Evolutionary conservation across 2,888 invertebrate genomes (phyloP), one percentile per base, ranked within the genome.

Genomic region (Dryobota labecula): DNA sequence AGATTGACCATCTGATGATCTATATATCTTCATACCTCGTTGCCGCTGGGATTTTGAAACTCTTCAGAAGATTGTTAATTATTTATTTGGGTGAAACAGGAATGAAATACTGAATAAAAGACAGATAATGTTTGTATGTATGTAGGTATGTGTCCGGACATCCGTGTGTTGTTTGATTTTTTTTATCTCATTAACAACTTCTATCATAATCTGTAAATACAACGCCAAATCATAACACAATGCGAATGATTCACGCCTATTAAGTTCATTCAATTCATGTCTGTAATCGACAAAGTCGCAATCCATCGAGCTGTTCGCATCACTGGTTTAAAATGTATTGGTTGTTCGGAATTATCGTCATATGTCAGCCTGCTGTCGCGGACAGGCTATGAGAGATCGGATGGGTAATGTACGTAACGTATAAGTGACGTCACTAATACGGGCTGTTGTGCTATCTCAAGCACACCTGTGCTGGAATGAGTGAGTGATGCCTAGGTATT

Each of bases 251-350:
- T 91, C 88, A 93, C 89, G 93, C 91, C 88, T 90, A 92, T 93
- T 94, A 91, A 88, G 86, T 88, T 84, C 85, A 87, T 90, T 90
- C 88, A 89, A 88, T 90, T 86, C 84, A 84, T 78, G 86, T 86
- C 90, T 91, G 91, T 92, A 92, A 92, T 93, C 91, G 92, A 92
- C 92, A 92, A 91, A 90, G 93, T 92, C 86, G 84, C 91, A 87
- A 91, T 88, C 87, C 89, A 90, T 89, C 88, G 89, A 83, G 86
- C 83, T 73, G 80, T 83, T 77, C 90, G 93, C 91, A 90, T 86
- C 90, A 86, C 84, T 93, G 93, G 84, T 89, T 94, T 93, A 92
- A 92, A 94, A 93, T 92, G 92, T 91, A 90, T 88, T 90, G 89
- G 88, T 88, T 88, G 88, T 81, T 85, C 88, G 87, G 76, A 78